These are phyloP conservation scores for Lutraria lutraria DNA, from an alignment of 2,888 invertebrate species.

Conservation along the genomic window DNA sequence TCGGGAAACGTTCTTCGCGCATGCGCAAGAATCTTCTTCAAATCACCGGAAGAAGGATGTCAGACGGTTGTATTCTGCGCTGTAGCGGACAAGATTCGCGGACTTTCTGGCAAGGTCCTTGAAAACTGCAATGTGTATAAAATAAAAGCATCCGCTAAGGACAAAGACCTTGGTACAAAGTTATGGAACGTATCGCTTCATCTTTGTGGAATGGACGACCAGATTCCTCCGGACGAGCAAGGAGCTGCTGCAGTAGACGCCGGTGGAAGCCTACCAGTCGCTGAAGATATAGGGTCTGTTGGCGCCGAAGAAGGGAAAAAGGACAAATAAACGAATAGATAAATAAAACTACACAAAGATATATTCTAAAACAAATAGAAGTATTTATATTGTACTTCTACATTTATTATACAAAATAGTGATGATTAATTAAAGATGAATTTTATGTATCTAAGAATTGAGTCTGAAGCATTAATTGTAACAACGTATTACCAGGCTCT, in stretches of 20 bases:
- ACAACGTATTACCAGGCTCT: too few relatives aligned
- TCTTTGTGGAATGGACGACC: constrained; percentile 76
- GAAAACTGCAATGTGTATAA: constrained; percentile 75
- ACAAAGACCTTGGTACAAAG: constrained; percentile 72
- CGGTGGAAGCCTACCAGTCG: neutral
- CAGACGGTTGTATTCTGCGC: constrained; percentile 83
- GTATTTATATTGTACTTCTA: too few relatives aligned
- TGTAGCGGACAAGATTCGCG: constrained; percentile 78
- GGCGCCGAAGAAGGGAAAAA: constrained; percentile 18
- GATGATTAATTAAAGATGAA: too few relatives aligned
- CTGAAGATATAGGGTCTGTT: constrained; percentile 22
- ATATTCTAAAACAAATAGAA: neutral
- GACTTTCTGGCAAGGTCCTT: constrained; percentile 79
- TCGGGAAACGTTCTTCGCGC: constrained; percentile 78
- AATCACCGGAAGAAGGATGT: constrained; percentile 82
- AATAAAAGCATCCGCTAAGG: constrained; percentile 68
- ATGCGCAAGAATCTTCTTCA: constrained; percentile 80
- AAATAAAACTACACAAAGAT: neutral
- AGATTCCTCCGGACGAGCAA: constrained; percentile 44
- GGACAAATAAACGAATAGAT: constrained; percentile 5
- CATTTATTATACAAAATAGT: too few relatives aligned
- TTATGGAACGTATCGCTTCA: constrained; percentile 80
- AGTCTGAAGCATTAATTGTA: too few relatives aligned
- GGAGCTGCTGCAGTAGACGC: neutral
- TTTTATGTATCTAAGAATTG: too few relatives aligned